Evolutionary conservation across 2,113 vertebrate genomes (phyloP).

Genomic region (Campylomormyrus tamandua): DNA sequence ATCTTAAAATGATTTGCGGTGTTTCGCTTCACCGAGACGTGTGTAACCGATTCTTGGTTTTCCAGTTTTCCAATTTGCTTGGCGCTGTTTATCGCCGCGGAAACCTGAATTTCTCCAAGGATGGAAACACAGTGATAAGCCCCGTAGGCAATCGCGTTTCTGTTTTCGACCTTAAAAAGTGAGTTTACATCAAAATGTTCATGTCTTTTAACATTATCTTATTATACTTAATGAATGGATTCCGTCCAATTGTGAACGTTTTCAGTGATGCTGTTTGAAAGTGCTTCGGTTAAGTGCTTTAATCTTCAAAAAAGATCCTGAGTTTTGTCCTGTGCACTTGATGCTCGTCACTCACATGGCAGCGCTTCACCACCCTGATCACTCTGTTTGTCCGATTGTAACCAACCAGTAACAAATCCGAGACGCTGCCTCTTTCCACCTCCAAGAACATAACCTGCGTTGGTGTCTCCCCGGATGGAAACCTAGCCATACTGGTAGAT

Average conservation of each 20-base stretch:
- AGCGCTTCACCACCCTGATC: not conserved
- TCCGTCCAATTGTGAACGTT: not conserved
- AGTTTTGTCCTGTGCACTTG: not conserved
- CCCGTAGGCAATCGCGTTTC: constrained; percentile 89
- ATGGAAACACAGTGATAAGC: constrained; percentile 81
- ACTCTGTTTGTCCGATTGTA: not conserved
- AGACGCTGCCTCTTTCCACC: constrained; percentile 76
- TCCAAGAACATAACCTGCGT: constrained; percentile 80
- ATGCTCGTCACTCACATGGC: not conserved
- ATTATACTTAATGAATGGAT: not conserved
- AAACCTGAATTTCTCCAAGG: constrained; percentile 78
- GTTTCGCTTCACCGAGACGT: not conserved
- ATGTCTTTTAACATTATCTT: not conserved
- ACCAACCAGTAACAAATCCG: constrained; percentile 76
- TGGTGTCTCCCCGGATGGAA: constrained; percentile 80
- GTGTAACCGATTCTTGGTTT: not conserved
- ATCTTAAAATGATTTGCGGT: not conserved
- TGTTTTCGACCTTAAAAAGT: constrained; percentile 89
- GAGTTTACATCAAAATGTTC: constrained; percentile 37
- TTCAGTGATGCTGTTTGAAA: not conserved
- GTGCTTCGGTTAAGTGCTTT: not conserved
- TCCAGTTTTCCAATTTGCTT: constrained; percentile 85
- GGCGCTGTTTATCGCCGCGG: constrained; percentile 88
- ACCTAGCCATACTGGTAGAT: constrained; percentile 77
- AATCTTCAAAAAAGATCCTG: not conserved